Evolutionary conservation across 1,140 invertebrate species (phyloP).

Genomic region (Caenorhabditis elegans): WBcel235 BX284603.4:9236001-9236500

Average conservation of each 20-base stretch:
- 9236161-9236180: constrained; percentile 92
- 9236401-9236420: too few species aligned
- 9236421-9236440: too few species aligned
- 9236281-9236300: constrained; percentile 91
- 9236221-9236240: not conserved
- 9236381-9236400: not conserved
- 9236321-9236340: constrained; percentile 16
- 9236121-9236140: constrained; percentile 77
- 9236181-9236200: constrained; percentile 88
- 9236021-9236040: constrained; percentile 87
- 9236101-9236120: constrained; percentile 80
- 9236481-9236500: too few species aligned
- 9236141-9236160: constrained; percentile 84
- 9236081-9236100: constrained; percentile 85
- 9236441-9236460: too few species aligned
- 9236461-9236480: too few species aligned
- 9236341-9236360: not conserved
- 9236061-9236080: constrained; percentile 90
- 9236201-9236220: constrained; percentile 71
- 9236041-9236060: constrained; percentile 95
- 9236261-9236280: constrained; percentile 92
- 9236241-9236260: constrained; percentile 83
- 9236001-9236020: constrained; percentile 84
- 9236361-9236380: not conserved
- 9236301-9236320: constrained; percentile 89